Evolutionary conservation across 2,113 vertebrate genomes (phyloP).

Genomic region (Ceyx cyanopectus): DNA sequence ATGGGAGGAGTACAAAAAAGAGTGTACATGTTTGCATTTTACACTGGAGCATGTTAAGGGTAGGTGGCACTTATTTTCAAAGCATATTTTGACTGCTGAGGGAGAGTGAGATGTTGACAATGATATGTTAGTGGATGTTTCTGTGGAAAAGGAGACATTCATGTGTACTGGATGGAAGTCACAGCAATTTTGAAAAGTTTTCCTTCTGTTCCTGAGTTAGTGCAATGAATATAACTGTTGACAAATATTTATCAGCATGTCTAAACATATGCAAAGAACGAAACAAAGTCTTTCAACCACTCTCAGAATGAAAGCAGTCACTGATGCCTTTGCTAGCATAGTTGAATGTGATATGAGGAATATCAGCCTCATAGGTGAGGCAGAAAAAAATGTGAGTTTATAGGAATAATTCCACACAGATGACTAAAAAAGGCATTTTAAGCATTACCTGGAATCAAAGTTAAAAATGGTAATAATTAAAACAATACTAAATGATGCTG

Average conservation of each 20-base stretch:
- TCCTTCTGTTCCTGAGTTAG: background rate
- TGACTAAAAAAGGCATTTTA: background rate
- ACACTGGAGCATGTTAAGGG: constrained; percentile 10
- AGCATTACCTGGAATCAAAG: background rate
- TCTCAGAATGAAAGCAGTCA: background rate
- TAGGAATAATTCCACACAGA: background rate
- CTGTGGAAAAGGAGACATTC: background rate
- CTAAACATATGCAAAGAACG: background rate
- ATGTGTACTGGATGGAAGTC: background rate
- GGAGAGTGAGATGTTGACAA: constrained; percentile 9
- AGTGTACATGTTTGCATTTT: constrained; percentile 23
- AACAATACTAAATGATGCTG: background rate
- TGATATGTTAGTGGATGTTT: constrained; percentile 29
- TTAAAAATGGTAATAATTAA: background rate
- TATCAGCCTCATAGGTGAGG: background rate
- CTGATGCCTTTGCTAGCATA: background rate
- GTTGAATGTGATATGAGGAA: background rate
- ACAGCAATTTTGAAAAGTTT: constrained; percentile 27
- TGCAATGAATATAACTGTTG: background rate
- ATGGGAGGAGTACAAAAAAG: background rate
- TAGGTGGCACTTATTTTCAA: constrained; percentile 57
- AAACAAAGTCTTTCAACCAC: background rate
- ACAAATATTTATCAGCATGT: background rate
- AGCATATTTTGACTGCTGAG: constrained; percentile 48
- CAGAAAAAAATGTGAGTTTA: background rate